Conservation (phyloP, 2,797 vertebrate species). For the Rhynchonycteris naso region DNA sequence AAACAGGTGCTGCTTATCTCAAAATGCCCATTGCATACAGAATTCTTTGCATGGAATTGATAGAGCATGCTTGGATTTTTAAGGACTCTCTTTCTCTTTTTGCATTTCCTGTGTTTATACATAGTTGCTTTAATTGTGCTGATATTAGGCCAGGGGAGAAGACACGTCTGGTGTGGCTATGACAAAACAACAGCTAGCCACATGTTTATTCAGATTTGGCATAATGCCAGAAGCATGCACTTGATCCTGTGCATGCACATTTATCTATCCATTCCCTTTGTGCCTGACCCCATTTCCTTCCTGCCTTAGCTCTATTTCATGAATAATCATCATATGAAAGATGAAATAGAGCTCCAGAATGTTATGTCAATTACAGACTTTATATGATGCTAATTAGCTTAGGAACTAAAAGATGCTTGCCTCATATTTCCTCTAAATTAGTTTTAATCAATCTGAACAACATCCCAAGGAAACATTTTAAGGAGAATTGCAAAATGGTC, state of each 20-base stretch:
- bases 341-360: constrained; percentile 70
- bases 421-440: constrained; percentile 68
- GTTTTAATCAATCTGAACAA: constrained; percentile 85
- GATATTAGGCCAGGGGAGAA: not conserved
- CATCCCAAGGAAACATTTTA: constrained; percentile 81
- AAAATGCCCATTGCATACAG: not conserved
- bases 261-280: not conserved
- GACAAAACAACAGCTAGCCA: not conserved
- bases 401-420: constrained; percentile 60
- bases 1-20: not conserved
- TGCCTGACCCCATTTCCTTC: not conserved
- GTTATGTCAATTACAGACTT: constrained; percentile 66
- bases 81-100: not conserved
- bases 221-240: not conserved
- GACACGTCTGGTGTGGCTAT: not conserved
- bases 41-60: not conserved
- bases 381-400: constrained; percentile 70
- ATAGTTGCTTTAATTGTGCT: not conserved
- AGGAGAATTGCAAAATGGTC: constrained; percentile 82
- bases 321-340: constrained; percentile 67
- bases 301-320: not conserved
- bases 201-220: not conserved
- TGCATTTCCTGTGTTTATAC: not conserved
- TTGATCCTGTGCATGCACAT: rapidly evolving
- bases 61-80: not conserved